Evolutionary conservation across 1,140 invertebrate species (phyloP).

Genomic region (Ceratosolen fusciceps): DNA sequence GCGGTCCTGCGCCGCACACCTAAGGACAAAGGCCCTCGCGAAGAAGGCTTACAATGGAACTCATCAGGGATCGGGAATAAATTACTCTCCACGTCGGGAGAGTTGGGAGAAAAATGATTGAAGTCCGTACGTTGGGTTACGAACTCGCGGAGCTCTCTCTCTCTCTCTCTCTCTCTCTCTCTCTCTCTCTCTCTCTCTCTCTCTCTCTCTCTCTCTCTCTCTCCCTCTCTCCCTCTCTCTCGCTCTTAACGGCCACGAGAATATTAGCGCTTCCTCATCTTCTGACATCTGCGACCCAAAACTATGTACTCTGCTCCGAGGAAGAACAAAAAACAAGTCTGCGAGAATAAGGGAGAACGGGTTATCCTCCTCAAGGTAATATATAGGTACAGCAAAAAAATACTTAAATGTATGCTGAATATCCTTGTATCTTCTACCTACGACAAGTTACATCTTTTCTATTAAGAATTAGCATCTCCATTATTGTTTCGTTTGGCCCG

Average conservation of each 20-base stretch:
- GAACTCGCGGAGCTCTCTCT: not conserved
- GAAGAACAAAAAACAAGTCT: constrained; percentile 21
- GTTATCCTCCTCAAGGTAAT: constrained; percentile 5
- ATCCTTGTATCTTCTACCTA: not conserved
- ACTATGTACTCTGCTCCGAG: constrained; percentile 1
- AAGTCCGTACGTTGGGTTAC: constrained; percentile 33
- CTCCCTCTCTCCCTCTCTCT: no score
- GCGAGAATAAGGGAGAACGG: not conserved
- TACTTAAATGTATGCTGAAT: not conserved
- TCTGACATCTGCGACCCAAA: constrained; percentile 17
- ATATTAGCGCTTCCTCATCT: constrained; percentile 29
- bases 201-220: no score
- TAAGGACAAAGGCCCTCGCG: constrained; percentile 52
- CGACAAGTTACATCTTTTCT: constrained; percentile 5
- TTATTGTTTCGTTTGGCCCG: no score
- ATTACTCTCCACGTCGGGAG: constrained; percentile 57
- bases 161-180: no score
- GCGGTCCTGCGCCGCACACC: constrained; percentile 49
- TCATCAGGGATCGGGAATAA: constrained; percentile 69
- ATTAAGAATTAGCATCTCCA: not conserved
- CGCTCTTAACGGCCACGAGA: constrained; percentile 2
- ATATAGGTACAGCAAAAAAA: not conserved
- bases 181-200: no score
- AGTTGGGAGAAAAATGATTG: constrained; percentile 61
- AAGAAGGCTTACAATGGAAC: constrained; percentile 60